Evolutionary conservation across 1,140 invertebrate genomes (phyloP).

Genomic region (Drosophila pachea): DNA sequence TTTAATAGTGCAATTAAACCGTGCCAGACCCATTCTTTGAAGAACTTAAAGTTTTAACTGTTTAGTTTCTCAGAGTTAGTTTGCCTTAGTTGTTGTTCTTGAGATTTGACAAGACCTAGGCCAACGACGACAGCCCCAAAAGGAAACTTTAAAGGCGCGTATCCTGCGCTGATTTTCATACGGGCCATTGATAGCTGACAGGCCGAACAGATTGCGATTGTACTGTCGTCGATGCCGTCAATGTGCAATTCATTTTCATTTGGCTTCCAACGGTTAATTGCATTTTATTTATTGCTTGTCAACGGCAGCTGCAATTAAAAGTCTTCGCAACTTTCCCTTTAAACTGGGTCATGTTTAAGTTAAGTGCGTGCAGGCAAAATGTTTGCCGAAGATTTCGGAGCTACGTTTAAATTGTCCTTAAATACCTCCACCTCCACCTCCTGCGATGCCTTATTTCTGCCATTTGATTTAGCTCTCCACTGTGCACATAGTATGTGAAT

Average conservation of each 20-base stretch:
- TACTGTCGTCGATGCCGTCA: conserved; percentile 54
- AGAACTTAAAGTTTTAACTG: conserved; percentile 46
- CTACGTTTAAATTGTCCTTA: no score
- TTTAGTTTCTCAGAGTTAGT: conserved; percentile 15
- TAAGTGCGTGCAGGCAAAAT: conserved; percentile 12
- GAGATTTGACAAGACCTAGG: no score
- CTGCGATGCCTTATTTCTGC: background rate
- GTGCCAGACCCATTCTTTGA: conserved; percentile 14
- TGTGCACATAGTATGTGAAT: conserved; percentile 13
- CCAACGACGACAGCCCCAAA: no score
- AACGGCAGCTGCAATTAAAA: conserved; percentile 66
- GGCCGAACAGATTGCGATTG: conserved; percentile 27
- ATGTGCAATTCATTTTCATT: conserved; percentile 75
- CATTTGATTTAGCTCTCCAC: conserved; percentile 50
- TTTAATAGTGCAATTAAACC: conserved; percentile 57
- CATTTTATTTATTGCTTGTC: conserved; percentile 76
- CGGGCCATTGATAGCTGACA: conserved; percentile 17
- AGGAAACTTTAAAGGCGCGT: background rate
- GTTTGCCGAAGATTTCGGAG: background rate
- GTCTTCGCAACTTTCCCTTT: conserved; percentile 14
- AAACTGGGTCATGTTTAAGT: conserved; percentile 50
- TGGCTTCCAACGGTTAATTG: conserved; percentile 64
- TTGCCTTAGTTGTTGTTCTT: background rate
- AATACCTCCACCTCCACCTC: no score
- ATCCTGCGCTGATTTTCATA: background rate